A percentile compares a stretch with the other conserved stretches of the same genome.
Evolutionary conservation across 2,888 invertebrate species (phyloP).

Genomic region (Heterodera filipjevi): DNA sequence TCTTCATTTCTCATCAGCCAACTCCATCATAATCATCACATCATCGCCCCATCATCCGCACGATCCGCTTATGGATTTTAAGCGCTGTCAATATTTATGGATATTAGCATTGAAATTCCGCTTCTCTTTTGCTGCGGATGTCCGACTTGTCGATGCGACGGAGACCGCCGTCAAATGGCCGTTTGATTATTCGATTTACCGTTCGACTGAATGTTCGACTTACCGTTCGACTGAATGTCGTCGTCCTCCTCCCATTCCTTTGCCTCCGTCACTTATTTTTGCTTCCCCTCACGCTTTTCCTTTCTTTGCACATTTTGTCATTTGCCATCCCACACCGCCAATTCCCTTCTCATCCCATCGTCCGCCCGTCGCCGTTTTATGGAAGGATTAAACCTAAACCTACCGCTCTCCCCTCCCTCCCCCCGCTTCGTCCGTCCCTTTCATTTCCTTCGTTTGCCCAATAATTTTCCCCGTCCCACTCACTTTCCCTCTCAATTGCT

Average conservation of each 20-base stretch:
- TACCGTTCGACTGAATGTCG: too few relatives aligned
- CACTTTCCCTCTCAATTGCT: conserved; percentile 7
- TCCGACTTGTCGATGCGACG: not conserved
- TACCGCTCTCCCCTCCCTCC: not conserved
- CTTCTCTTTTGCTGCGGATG: not conserved
- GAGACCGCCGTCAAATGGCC: not conserved
- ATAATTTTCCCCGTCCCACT: not conserved
- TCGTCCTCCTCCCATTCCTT: too few relatives aligned
- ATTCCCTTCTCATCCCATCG: not conserved
- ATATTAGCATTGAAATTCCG: not conserved
- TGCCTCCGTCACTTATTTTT: too few relatives aligned
- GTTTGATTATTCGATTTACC: too few relatives aligned
- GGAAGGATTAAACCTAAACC: conserved; percentile 9
- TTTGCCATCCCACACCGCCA: not conserved
- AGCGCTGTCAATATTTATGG: not conserved
- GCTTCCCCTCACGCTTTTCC: not conserved
- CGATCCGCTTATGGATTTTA: conserved; percentile 7
- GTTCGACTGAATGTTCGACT: too few relatives aligned
- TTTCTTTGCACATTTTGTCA: not conserved
- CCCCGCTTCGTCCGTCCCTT: too few relatives aligned
- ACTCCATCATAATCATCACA: not conserved
- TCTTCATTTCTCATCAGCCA: not conserved
- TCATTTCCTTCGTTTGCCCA: not conserved
- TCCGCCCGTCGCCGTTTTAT: not conserved
- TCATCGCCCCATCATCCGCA: not conserved